Evolutionary conservation across 2,113 vertebrate species (phyloP), one percentile per base, ranked within the genome.

Genomic region (Calyptomena viridis): DNA sequence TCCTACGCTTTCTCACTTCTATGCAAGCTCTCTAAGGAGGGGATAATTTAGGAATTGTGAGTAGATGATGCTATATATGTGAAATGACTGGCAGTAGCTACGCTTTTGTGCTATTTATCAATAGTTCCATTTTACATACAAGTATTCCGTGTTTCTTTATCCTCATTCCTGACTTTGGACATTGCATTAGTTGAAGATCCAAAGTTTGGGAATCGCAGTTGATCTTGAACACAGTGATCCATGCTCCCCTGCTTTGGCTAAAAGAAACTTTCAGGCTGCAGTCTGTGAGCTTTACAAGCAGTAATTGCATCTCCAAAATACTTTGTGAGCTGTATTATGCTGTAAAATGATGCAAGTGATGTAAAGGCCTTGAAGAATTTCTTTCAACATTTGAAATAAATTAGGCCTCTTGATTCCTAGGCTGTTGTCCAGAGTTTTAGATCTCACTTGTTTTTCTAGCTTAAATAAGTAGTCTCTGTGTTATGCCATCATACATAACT

Each of bases 21-120:
- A 0, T 77, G 24, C 0, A 3, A 21, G 9, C 46, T 56, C 24
- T 73, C 7, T 69, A 2, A 72, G 50, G 56, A 79, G 40, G 8
- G 15, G 17, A 2, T 71, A 21, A 13, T 71, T 81, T 25, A 68
- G 77, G 55, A 84, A 28, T 40, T 79, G 52, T 33, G n/a, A 31
- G 56, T 6, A 5, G 18, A 24, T 90, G 63, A 90, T 53, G 42
- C 31, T 33, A 24, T 35, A 31, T n/a, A 3, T 50, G 50, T 62
- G 71, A 30, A 67, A 13, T 42, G 56, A 55, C 16, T 67, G 79
- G 28, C 44, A 28, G 4, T 5, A 37, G 11, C 53, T 74, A 13
- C 0, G 9, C 8, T 14, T 78, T 67, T 84, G 22, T 77, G 46
- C 74, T 85, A 2, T 88, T 82, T 68, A 17, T 75, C 37, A 44